Conservation (phyloP, 2,113 vertebrate species). For the Aramus guarauna region DNA sequence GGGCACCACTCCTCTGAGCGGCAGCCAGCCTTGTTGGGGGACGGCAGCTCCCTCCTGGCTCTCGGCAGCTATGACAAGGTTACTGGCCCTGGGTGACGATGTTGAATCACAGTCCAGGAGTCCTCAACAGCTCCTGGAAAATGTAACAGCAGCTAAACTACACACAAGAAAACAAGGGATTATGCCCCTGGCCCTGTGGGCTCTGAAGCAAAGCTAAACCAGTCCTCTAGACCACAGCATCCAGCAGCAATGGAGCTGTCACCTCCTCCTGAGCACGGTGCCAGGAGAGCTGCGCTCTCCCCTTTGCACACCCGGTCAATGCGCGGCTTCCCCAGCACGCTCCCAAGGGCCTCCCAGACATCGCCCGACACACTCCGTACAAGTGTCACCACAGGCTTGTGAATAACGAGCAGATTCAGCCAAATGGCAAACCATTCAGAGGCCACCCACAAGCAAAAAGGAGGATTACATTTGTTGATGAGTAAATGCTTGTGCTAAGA, state of each 20-base stretch:
- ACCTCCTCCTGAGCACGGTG: not conserved
- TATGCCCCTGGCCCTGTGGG: not conserved
- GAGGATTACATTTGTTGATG: not conserved
- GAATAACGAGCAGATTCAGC: not conserved
- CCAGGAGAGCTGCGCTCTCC: not conserved
- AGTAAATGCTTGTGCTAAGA: slow-evolving; percentile 42
- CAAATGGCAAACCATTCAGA: not conserved
- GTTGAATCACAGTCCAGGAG: not conserved
- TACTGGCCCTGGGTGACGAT: not conserved
- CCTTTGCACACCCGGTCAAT: fast-evolving
- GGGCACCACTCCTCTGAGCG: too few species aligned
- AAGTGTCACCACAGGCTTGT: not conserved
- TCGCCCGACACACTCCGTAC: not conserved
- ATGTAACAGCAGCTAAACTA: not conserved
- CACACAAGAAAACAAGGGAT: not conserved
- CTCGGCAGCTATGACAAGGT: not conserved
- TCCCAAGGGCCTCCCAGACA: not conserved
- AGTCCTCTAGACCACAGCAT: not conserved
- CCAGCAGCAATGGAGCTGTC: not conserved
- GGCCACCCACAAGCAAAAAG: not conserved
- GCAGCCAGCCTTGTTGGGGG: not conserved
- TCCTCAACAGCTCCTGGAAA: not conserved
- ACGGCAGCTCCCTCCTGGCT: not conserved
- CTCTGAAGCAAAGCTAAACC: not conserved
- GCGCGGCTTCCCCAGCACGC: fast-evolving